phyloP scores from a whole-genome alignment of 1,140 invertebrate species.

The Ephestia elutella region DNA sequence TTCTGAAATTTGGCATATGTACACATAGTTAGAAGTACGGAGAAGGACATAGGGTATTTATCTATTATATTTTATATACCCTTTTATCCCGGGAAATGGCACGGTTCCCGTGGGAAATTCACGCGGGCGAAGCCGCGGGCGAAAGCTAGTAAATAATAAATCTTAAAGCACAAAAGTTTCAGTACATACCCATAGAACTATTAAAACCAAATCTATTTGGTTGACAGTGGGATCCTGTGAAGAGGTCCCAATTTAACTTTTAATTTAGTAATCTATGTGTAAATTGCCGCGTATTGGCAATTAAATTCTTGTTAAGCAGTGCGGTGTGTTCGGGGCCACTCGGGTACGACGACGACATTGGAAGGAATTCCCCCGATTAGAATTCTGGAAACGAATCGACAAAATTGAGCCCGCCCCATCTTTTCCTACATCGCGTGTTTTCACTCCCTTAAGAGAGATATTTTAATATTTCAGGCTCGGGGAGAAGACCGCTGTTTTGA shows the following conservation, averaged over 20 bases:
- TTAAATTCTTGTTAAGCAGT: slow-evolving; percentile 47
- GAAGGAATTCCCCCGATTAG: slow-evolving; percentile 52
- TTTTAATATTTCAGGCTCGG: slow-evolving; percentile 59
- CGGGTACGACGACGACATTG: slow-evolving; percentile 34
- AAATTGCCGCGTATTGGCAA: slow-evolving; percentile 26
- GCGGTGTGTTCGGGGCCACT: background rate
- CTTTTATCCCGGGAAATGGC: too few relatives aligned
- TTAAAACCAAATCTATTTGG: too few relatives aligned
- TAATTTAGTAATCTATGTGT: slow-evolving; percentile 4
- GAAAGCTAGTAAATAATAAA: too few relatives aligned
- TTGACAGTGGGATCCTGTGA: too few relatives aligned
- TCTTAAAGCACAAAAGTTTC: too few relatives aligned
- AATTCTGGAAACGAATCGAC: slow-evolving; percentile 69
- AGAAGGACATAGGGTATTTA: too few relatives aligned
- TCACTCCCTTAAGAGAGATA: slow-evolving; percentile 51
- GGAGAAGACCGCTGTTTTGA: slow-evolving; percentile 59
- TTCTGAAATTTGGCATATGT: too few relatives aligned
- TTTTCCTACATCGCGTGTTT: slow-evolving; percentile 64
- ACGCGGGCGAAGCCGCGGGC: too few relatives aligned
- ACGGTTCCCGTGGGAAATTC: too few relatives aligned
- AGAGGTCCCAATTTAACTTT: background rate
- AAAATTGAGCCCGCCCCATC: slow-evolving; percentile 66
- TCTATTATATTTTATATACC: too few relatives aligned
- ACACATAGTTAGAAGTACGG: too few relatives aligned
- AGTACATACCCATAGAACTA: too few relatives aligned